Evolutionary conservation across 2,797 vertebrate species (phyloP).

Genomic region (Leptatherina wallacei): DNA sequence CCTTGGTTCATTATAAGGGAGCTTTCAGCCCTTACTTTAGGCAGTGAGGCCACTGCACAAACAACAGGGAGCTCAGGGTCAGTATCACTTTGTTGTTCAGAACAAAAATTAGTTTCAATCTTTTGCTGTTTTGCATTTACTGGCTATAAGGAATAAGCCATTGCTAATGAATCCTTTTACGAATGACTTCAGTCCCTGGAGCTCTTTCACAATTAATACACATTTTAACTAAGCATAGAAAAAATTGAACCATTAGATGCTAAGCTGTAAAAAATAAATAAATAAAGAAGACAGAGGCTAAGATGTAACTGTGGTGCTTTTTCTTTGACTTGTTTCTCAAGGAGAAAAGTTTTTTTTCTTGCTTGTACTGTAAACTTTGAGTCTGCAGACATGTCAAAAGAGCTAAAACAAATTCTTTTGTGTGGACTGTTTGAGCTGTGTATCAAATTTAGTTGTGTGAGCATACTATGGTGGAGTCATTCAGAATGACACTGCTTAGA

Average conservation of each 20-base stretch:
- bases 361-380: slow-evolving; percentile 22
- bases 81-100: slow-evolving; percentile 63
- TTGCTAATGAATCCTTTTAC: slow-evolving; percentile 64
- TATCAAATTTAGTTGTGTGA: slow-evolving; percentile 23
- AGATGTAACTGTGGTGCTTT: slow-evolving; percentile 48
- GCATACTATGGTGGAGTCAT: slow-evolving; percentile 15
- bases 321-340: slow-evolving; percentile 46
- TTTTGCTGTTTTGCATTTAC: slow-evolving; percentile 60
- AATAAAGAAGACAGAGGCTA: not conserved
- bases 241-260: slow-evolving; percentile 44
- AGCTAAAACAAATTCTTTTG: slow-evolving; percentile 35
- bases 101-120: slow-evolving; percentile 60
- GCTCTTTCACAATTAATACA: slow-evolving; percentile 69
- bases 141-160: slow-evolving; percentile 49
- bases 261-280: slow-evolving; percentile 11
- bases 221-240: slow-evolving; percentile 61
- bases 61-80: slow-evolving; percentile 56
- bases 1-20: slow-evolving; percentile 75
- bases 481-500: slow-evolving; percentile 15
- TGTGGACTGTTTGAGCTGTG: slow-evolving; percentile 30
- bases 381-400: slow-evolving; percentile 49
- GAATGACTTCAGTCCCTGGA: slow-evolving; percentile 49
- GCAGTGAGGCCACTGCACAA: slow-evolving; percentile 51
- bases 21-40: slow-evolving; percentile 57
- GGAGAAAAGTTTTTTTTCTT: slow-evolving; percentile 52